Conservation (phyloP, 2,797 vertebrate species). For the Oryzias dopingdopingensis region DNA sequence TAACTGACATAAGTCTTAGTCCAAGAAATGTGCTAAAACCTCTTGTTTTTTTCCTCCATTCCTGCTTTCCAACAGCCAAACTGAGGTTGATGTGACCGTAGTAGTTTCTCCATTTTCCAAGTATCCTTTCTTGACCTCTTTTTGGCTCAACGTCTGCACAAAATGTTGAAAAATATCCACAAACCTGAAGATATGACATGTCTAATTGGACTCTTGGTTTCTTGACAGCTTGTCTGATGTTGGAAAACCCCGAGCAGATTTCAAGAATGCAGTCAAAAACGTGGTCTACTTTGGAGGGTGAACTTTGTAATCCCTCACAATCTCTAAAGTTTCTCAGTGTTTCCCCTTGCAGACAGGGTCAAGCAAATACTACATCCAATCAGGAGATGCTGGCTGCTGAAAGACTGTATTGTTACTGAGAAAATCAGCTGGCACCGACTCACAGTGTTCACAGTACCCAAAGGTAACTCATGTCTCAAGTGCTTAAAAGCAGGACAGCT, state of each 20-base stretch:
- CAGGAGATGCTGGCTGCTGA: constrained; percentile 17
- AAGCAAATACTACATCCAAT: constrained; percentile 7
- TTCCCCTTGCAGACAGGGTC: constrained; percentile 1
- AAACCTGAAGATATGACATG: neutral
- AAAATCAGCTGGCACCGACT: constrained; percentile 14
- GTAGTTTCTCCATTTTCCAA: constrained; percentile 7
- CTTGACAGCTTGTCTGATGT: constrained; percentile 3
- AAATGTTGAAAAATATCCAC: constrained; percentile 1
- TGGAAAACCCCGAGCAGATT: neutral
- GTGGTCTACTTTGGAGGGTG: neutral
- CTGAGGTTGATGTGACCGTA: neutral
- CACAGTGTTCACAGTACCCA: constrained; percentile 6
- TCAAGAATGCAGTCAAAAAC: neutral
- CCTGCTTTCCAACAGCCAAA: constrained; percentile 1
- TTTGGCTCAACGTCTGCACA: neutral
- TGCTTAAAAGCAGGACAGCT: neutral
- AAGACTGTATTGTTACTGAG: constrained; percentile 26
- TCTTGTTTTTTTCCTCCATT: constrained; percentile 4
- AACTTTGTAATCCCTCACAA: neutral
- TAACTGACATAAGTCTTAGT: neutral
- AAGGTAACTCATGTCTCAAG: constrained; percentile 14
- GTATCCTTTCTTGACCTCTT: constrained; percentile 5
- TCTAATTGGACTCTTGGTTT: constrained; percentile 1
- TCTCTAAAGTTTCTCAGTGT: neutral
- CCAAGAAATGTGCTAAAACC: constrained; percentile 17